Evolutionary conservation across 53 echinoderm and acorn worm genomes (phyloP).

Genomic region (Henricia sp.): DNA sequence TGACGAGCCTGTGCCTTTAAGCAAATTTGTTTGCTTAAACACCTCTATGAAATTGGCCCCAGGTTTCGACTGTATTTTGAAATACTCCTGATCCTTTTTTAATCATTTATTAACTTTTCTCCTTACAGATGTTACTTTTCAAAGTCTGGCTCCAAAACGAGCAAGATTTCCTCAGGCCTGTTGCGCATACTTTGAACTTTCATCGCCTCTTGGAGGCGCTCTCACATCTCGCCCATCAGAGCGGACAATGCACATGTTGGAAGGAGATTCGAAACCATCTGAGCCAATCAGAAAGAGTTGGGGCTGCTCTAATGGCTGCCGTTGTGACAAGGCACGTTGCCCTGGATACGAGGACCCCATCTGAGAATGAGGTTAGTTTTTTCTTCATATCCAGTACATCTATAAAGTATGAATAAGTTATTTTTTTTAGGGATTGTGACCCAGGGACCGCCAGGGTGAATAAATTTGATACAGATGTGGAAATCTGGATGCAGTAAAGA

Average conservation of each 20-base stretch:
- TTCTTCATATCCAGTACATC: no score
- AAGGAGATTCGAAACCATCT: slow-evolving; percentile 47
- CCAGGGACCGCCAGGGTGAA: no score
- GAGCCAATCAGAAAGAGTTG: slow-evolving; percentile 57
- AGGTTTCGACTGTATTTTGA: neutral
- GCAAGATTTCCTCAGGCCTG: slow-evolving; percentile 68
- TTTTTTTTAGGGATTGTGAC: no score
- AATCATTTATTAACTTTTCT: neutral
- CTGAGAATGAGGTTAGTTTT: slow-evolving; percentile 21
- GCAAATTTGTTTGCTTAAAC: neutral
- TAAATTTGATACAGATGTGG: no score
- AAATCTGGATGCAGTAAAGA: no score
- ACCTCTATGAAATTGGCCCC: neutral
- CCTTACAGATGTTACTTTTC: slow-evolving; percentile 77
- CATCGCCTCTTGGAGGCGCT: slow-evolving; percentile 72
- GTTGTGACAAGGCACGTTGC: slow-evolving; percentile 67
- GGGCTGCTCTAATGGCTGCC: slow-evolving; percentile 64
- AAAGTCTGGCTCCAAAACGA: slow-evolving; percentile 92
- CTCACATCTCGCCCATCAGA: slow-evolving; percentile 11
- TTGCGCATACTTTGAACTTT: slow-evolving; percentile 59
- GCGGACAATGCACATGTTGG: slow-evolving; percentile 41
- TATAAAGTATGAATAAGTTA: no score
- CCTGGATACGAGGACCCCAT: slow-evolving; percentile 48
- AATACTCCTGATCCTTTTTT: neutral
- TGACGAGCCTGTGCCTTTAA: neutral